phyloP scores from a whole-genome alignment of 2,113 vertebrate genomes.

The Paradoxurus hermaphroditus region DNA sequence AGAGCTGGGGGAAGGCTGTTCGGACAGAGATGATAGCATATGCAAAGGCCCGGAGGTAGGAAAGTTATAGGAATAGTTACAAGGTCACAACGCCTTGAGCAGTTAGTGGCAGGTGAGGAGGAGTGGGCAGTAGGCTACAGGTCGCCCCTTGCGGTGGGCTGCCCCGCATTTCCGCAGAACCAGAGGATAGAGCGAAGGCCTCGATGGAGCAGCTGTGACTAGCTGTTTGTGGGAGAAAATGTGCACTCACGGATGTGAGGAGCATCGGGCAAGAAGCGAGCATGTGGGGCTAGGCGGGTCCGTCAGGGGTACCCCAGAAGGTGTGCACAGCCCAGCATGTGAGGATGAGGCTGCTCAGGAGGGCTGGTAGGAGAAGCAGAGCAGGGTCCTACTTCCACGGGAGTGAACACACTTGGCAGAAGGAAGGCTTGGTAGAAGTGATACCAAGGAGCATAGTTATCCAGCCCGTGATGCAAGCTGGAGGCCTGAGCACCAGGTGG shows the following conservation, averaged over 20 bases:
- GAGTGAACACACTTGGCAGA: neutral
- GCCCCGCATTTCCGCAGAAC: neutral
- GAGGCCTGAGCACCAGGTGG: too few relatives aligned
- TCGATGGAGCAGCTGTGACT: neutral
- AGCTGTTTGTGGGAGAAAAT: neutral
- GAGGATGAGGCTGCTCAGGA: neutral
- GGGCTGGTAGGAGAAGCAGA: neutral
- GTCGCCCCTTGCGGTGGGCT: neutral
- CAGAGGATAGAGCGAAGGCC: neutral
- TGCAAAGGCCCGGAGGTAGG: neutral
- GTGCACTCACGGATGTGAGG: neutral
- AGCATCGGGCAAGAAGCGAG: neutral
- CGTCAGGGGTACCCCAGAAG: neutral
- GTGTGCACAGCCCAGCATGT: neutral
- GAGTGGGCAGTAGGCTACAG: neutral
- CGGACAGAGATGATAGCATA: neutral
- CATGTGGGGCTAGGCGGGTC: neutral
- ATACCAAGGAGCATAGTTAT: neutral
- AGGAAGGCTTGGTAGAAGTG: neutral
- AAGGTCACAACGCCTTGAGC: neutral
- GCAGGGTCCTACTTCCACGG: neutral
- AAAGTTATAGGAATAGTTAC: neutral
- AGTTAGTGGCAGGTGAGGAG: too few relatives aligned
- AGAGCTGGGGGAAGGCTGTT: neutral
- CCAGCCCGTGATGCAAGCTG: neutral